phyloP scores from a whole-genome alignment of 2,888 invertebrate genomes.

The Apodemia zela region DNA sequence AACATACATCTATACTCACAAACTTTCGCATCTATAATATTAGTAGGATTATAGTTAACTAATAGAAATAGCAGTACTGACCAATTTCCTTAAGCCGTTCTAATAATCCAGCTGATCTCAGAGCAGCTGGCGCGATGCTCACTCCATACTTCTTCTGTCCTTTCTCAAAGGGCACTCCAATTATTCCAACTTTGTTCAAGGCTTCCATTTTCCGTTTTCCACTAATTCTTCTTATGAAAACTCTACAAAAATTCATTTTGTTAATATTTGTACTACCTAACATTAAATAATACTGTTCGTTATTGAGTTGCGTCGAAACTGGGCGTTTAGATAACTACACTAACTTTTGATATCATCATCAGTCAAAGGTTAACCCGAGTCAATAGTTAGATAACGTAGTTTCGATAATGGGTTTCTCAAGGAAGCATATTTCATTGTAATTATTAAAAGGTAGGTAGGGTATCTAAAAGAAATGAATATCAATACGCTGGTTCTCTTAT shows the following conservation, averaged over 20 bases:
- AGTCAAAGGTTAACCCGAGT: not conserved
- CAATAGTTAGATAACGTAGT: not conserved
- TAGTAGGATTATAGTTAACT: too few relatives aligned
- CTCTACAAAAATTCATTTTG: constrained; percentile 56
- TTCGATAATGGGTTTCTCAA: not conserved
- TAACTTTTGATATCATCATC: not conserved
- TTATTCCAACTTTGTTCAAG: constrained; percentile 82
- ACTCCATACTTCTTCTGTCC: constrained; percentile 88
- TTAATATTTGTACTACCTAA: not conserved
- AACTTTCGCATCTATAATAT: too few relatives aligned
- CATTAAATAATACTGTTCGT: not conserved
- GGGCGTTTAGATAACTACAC: not conserved
- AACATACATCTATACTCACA: too few relatives aligned
- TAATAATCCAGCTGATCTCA: constrained; percentile 84
- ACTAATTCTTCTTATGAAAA: constrained; percentile 58
- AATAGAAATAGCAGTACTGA: too few relatives aligned
- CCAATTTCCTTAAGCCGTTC: constrained; percentile 82
- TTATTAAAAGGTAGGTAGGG: too few relatives aligned
- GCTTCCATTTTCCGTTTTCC: constrained; percentile 45
- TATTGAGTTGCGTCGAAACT: not conserved
- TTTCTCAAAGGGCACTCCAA: constrained; percentile 89
- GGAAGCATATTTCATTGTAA: not conserved
- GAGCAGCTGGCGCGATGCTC: constrained; percentile 83
- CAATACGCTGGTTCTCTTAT: too few relatives aligned
- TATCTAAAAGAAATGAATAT: too few relatives aligned